A percentile compares a stretch with the other conserved stretches of the same genome.
phyloP scores from a whole-genome alignment of 2,888 invertebrate species.

The Drosophila macrothrix region DNA sequence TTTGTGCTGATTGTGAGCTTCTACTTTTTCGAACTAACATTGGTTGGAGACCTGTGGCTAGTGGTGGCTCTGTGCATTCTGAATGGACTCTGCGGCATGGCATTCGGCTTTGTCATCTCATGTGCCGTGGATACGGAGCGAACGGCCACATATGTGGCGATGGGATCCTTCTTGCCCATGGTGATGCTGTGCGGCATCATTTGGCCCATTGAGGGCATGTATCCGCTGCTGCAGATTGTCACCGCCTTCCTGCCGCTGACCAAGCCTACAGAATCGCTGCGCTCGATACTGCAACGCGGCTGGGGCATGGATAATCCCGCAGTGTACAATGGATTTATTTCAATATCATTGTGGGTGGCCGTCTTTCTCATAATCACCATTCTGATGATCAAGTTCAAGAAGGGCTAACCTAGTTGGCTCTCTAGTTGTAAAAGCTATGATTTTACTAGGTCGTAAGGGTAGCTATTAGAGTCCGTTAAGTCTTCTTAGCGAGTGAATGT shows the following conservation, averaged over 20 bases:
- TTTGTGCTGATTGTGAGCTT: constrained; percentile 93
- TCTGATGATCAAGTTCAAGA: constrained; percentile 92
- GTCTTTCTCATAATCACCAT: constrained; percentile 91
- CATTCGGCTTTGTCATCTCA: constrained; percentile 94
- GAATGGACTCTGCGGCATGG: constrained; percentile 97
- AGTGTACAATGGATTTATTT: constrained; percentile 93
- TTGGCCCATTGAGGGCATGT: constrained; percentile 98
- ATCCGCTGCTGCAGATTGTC: constrained; percentile 89
- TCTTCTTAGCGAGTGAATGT: constrained; percentile 34
- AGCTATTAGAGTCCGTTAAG: constrained; percentile 40
- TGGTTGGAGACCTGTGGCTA: constrained; percentile 90
- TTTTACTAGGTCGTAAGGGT: constrained; percentile 78
- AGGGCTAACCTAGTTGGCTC: constrained; percentile 87
- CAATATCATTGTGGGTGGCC: constrained; percentile 92
- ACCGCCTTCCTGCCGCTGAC: constrained; percentile 93
- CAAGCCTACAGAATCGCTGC: constrained; percentile 93
- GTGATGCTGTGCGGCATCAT: constrained; percentile 95
- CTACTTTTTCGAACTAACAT: constrained; percentile 91
- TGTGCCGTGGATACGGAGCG: constrained; percentile 92
- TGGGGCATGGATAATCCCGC: constrained; percentile 90
- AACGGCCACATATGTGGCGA: constrained; percentile 93
- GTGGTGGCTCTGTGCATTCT: constrained; percentile 91
- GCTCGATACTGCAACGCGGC: constrained; percentile 93
- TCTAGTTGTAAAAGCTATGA: constrained; percentile 52
- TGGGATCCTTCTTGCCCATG: constrained; percentile 94